Percentiles rank a stretch among this genome's conserved stretches.
Conservation (phyloP, 2,888 invertebrate species). For the Falcaria lacertinaria region DNA sequence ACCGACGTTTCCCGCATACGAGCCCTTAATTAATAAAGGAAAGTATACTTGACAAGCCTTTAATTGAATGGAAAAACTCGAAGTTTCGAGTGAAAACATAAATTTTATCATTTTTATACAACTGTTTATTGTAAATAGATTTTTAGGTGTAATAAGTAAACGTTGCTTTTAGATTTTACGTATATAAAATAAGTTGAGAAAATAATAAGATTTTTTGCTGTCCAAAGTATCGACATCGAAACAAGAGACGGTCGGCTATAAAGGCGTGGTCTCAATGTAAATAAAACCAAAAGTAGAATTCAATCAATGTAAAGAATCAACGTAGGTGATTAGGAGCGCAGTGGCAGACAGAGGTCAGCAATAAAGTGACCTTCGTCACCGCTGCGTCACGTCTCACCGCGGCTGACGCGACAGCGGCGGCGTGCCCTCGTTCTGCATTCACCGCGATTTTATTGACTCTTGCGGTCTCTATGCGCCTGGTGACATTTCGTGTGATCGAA, state of each 20-base stretch:
- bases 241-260: neutral
- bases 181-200: too few species aligned
- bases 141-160: too few species aligned
- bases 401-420: constrained; percentile 25
- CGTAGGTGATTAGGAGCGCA: constrained; percentile 62
- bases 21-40: constrained; percentile 18
- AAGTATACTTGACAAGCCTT: neutral
- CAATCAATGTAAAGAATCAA: constrained; percentile 50
- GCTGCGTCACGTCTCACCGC: constrained; percentile 70
- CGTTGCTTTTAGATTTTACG: too few species aligned
- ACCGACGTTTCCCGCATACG: constrained; percentile 22
- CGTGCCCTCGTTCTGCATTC: constrained; percentile 53
- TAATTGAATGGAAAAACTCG: neutral
- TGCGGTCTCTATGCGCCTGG: constrained; percentile 68
- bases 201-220: too few species aligned
- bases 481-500: constrained; percentile 63
- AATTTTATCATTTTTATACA: too few species aligned
- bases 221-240: too few species aligned
- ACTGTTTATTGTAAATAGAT: too few species aligned
- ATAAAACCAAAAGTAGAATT: constrained; percentile 33
- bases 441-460: constrained; percentile 72
- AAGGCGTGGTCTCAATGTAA: constrained; percentile 6
- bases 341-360: constrained; percentile 75
- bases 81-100: too few species aligned
- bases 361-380: constrained; percentile 77